Base-by-base conservation (phyloP, 2,888 invertebrate genomes). In the Phania funesta region DNA sequence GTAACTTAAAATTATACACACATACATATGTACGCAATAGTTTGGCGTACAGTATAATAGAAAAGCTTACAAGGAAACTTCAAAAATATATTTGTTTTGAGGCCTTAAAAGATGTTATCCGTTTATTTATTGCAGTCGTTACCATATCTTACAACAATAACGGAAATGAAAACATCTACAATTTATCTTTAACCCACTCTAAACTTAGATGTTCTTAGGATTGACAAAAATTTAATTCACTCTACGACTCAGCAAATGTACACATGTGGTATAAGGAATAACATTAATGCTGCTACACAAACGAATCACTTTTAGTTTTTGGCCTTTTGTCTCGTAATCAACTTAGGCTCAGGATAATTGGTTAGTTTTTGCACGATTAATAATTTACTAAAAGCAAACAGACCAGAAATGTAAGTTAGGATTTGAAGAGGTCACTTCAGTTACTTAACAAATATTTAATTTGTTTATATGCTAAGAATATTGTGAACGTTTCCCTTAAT, bases 41-140 rank as follows among this genome's bases (percentile, higher is more conserved):
- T n/a, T n/a, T n/a, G n/a, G n/a, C n/a, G n/a, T n/a, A 58, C 38
- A 64, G 62, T 64, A 29, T 76, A 73, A 74, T 32, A 75, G 58
- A 71, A 68, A 35, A n/a, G 68, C 26, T 24, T 70, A 16, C 16
- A 48, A 48, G 0, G 54, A 76, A 77, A 73, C 67, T 68, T 73
- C 67, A 77, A 76, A 68, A 71, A 76, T 71, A 67, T 71, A 83
- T 84, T 84, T 83, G 79, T 84, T 82, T 84, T 74, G 52, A 80
- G 84, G 84, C 86, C 84, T 85, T 86, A 67, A 84, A 84, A 86
- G 89, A 89, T 89, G 89, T 89, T 89, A 89, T 89, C 89, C 89
- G 89, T 85, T 89, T 89, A 89, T 89, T 89, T 89, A 89, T 89
- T 87, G 87, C 88, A 87, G 88, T 89, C 89, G 89, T 89, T 89